Evolutionary conservation across 2,797 vertebrate species (phyloP), one percentile per base, ranked within the genome.

Genomic region (Xenentodon cancila): DNA sequence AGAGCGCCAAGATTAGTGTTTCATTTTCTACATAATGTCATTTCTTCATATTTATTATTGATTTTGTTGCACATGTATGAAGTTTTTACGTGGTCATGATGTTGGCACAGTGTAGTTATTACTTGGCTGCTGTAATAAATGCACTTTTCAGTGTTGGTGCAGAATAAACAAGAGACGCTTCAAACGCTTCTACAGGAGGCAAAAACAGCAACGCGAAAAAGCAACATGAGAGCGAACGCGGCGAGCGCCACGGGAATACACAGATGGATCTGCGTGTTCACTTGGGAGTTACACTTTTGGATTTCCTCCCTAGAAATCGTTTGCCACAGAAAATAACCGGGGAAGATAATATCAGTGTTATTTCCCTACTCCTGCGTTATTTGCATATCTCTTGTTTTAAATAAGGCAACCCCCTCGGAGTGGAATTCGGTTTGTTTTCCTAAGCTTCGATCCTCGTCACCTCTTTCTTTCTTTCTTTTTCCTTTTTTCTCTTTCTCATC

Each of bases 301-400:
- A 88, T 90, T 85, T 89, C 62, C 75, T 86, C 73, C 85, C 79
- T 88, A 54, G 84, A 89, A 89, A 90, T 90, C 73, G 84, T 91
- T 89, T 86, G 81, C 88, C 75, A 81, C 79, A 60, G 81, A 89
- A 90, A 87, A 89, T 77, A 86, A 84, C 66, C 50, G 44, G 61
- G 74, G 56, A 79, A 87, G 86, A 90, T 90, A 81, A 83, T 82
- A 87, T 90, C 88, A 73, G 79, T 83, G 85, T 87, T 87, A 85
- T 89, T 84, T 85, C 51, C 51, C 73, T 80, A 52, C 77, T 84
- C 68, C 67, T 57, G 65, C 77, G 70, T 67, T 86, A 90, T 90
- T 92, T 89, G 85, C 89, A 89, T 88, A 86, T 87, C 85, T 81
- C 77, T 88, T 88, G 79, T 88, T 85, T 84, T 84, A 89, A 89